Base-by-base conservation (phyloP, 2,797 vertebrate genomes). In the Lagorchestes hirsutus region DNA sequence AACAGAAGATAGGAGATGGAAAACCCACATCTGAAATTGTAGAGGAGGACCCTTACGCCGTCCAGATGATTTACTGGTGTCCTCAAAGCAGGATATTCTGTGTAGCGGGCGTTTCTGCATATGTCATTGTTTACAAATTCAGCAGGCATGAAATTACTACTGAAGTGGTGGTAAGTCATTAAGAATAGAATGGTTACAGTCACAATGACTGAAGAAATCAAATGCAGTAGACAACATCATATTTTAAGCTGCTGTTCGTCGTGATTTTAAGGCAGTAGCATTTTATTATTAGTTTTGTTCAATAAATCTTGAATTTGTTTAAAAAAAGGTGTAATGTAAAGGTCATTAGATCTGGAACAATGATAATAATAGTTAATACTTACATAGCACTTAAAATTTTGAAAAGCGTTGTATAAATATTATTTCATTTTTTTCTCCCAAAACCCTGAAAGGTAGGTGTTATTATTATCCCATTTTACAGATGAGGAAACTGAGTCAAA, bases 11-110 rank as follows among this genome's bases (percentile, higher is more conserved):
- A 1, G 99, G 98, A 40, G 99, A 99, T 95, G 98, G 99, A 92
- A 99, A 99, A 95, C 98, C 99, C 62, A 98, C 99, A 4, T 99
- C 99, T 1, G 99, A 99, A 93, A 98, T 99, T 97, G 99, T 99
- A 92, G 99, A 99, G 95, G 99, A 99, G 96, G 99, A 99, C 97
- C 99, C 99, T 16, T 99, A 99, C 95, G 99, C 99, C 5, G 97
- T 99, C 96, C 99, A 99, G 97, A 99, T 99, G 99, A 99, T 99
- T 98, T 99, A 98, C 98, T 99, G 99, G 99, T 99, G 99, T 96
- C 99, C 99, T 29, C 99, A 99, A 94, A 99, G 99, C 98, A 99
- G 99, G 93, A 98, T 99, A 98, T 99, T 99, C 98, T 99, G 99
- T 97, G 99, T 99, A 92, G 99, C 99, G 10, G 99, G 99, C 98